Evolutionary conservation across 2,888 invertebrate species (phyloP).

Genomic region (Tridacna crocea): DNA sequence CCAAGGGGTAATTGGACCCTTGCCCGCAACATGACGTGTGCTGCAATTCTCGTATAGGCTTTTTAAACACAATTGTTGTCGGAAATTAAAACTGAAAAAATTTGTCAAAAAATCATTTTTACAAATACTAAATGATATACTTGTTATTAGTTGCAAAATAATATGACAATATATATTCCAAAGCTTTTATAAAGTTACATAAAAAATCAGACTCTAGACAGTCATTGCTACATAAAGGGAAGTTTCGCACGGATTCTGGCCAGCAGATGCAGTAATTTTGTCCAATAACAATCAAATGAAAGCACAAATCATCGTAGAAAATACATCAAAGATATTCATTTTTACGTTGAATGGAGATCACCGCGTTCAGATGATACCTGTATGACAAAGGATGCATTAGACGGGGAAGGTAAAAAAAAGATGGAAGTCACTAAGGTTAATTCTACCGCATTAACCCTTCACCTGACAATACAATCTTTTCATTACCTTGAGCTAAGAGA

Average conservation of each 20-base stretch:
- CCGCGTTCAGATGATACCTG: constrained; percentile 18
- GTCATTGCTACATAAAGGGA: neutral
- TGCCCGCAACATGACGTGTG: neutral
- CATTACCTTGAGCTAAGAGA: neutral
- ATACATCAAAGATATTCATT: constrained; percentile 41
- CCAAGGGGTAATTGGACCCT: constrained; percentile 27
- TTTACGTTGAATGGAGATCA: constrained; percentile 25
- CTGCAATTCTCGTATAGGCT: no score
- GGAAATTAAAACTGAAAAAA: no score
- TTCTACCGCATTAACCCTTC: constrained; percentile 13
- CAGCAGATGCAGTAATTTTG: constrained; percentile 42
- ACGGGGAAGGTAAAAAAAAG: constrained; percentile 7
- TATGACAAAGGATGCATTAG: constrained; percentile 20
- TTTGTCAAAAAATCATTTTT: no score
- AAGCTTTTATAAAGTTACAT: neutral
- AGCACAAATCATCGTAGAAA: constrained; percentile 34
- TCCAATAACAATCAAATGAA: constrained; percentile 41
- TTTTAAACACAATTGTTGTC: no score
- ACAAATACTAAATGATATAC: no score
- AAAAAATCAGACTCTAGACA: neutral
- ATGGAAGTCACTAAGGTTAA: constrained; percentile 19
- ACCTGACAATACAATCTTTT: neutral
- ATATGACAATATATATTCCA: no score
- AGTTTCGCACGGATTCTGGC: neutral
- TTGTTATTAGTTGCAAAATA: no score